A percentile compares a stretch with the other conserved stretches of the same genome.
phyloP scores from a whole-genome alignment of 2,113 vertebrate species.

The Thamnophis sirtalis region DNA sequence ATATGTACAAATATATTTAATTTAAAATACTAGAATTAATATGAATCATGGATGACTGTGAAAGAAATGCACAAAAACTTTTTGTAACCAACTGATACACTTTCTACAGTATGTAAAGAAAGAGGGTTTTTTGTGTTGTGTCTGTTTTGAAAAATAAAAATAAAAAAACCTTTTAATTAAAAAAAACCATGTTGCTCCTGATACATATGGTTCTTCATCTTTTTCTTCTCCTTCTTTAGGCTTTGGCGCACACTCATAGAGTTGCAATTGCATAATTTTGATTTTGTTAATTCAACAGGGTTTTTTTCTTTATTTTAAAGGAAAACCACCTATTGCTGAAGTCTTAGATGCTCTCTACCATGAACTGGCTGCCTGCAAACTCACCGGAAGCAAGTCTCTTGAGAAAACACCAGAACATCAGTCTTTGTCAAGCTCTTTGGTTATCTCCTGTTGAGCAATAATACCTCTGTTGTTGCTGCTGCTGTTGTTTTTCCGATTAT shows the following conservation, averaged over 20 bases:
- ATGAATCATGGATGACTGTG: too few species aligned
- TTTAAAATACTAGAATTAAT: too few species aligned
- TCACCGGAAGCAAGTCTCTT: constrained; percentile 66
- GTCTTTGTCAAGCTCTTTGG: constrained; percentile 56
- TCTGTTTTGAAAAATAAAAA: too few species aligned
- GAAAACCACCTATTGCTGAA: constrained; percentile 77
- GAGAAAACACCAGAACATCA: constrained; percentile 62
- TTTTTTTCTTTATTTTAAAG: constrained; percentile 48
- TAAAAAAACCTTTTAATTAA: too few species aligned
- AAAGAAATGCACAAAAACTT: too few species aligned
- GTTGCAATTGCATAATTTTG: constrained; percentile 12
- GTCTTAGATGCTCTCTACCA: constrained; percentile 81
- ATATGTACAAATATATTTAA: too few species aligned
- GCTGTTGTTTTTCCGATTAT: fast-evolving
- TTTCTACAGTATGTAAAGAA: too few species aligned
- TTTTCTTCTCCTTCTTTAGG: not conserved
- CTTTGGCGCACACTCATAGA: not conserved
- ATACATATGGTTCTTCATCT: not conserved
- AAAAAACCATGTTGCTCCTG: not conserved
- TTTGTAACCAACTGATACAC: too few species aligned
- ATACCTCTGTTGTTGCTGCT: not conserved
- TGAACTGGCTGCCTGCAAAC: constrained; percentile 81
- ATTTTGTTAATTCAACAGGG: not conserved
- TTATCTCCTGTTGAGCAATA: constrained; percentile 66
- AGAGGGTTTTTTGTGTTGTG: too few species aligned